Conservation (phyloP, 1,140 invertebrate species). For the Lordiphosa clarofinis region DNA sequence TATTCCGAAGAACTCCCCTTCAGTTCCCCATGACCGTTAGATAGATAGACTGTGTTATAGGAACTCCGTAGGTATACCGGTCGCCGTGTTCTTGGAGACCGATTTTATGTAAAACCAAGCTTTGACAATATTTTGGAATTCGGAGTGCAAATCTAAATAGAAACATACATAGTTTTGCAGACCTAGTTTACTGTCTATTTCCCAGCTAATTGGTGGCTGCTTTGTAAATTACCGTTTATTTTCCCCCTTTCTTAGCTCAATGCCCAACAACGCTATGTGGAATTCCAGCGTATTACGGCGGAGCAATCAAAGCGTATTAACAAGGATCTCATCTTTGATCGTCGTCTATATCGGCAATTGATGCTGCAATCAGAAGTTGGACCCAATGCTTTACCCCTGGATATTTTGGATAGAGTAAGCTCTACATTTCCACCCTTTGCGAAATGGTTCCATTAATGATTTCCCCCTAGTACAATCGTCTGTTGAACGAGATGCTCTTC, state of each 20-base stretch:
- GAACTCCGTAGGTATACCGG: too few species aligned
- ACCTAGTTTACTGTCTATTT: background rate
- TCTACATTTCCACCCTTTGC: background rate
- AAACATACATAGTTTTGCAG: background rate
- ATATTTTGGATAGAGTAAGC: slow-evolving; percentile 90
- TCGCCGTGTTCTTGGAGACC: too few species aligned
- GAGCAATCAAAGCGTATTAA: slow-evolving; percentile 85
- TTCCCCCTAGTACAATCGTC: slow-evolving; percentile 87
- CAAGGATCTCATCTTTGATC: slow-evolving; percentile 85
- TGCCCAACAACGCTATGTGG: slow-evolving; percentile 87
- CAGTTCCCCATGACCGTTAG: too few species aligned
- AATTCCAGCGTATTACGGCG: slow-evolving; percentile 89
- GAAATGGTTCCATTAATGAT: background rate
- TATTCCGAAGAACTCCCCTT: too few species aligned
- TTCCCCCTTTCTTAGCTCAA: slow-evolving; percentile 37
- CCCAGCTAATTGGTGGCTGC: too few species aligned
- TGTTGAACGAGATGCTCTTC: slow-evolving; percentile 92
- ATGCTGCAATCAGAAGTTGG: slow-evolving; percentile 90
- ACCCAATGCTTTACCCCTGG: slow-evolving; percentile 89
- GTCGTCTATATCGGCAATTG: slow-evolving; percentile 86
- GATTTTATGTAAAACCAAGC: too few species aligned
- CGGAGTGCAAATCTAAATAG: too few species aligned
- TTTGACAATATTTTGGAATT: too few species aligned
- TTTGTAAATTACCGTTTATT: too few species aligned
- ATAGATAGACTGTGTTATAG: too few species aligned